Evolutionary conservation across 2,888 invertebrate genomes (phyloP).

Genomic region (Malthinus flaveolus): DNA sequence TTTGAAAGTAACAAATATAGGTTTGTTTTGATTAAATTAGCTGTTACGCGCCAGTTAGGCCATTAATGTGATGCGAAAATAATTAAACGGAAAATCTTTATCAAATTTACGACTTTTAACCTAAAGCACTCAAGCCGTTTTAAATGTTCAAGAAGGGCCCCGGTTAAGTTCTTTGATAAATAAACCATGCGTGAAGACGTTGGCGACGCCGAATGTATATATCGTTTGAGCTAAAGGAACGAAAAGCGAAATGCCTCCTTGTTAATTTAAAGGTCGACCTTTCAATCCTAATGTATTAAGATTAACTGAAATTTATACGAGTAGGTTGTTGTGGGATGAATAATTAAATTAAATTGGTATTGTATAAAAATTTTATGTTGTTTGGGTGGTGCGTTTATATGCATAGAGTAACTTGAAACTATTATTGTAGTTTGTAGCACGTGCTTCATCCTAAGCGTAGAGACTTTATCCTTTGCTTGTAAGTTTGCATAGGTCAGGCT

Average conservation of each 20-base stretch:
- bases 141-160: conserved; percentile 13
- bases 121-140: conserved; percentile 6
- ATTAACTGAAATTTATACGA: conserved; percentile 8
- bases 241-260: conserved; percentile 12
- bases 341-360: background rate
- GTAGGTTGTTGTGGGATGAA: background rate
- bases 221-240: conserved; percentile 7
- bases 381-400: background rate
- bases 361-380: background rate
- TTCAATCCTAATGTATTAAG: conserved; percentile 5
- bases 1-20: too few relatives aligned
- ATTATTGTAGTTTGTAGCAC: background rate
- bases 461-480: conserved; percentile 3
- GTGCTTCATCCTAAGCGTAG: conserved; percentile 2
- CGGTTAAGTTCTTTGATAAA: conserved; percentile 16
- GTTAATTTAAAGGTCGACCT: conserved; percentile 3
- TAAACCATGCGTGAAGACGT: conserved; percentile 22
- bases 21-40: too few relatives aligned
- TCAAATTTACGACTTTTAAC: conserved; percentile 7
- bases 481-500: conserved; percentile 17
- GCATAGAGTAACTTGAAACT: background rate
- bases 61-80: background rate
- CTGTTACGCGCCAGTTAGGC: too few relatives aligned
- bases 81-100: conserved; percentile 1
- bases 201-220: conserved; percentile 4